A percentile compares a stretch with the other conserved stretches of the same genome.
Conservation (phyloP, 2,113 vertebrate species). For the Chionis minor region DNA sequence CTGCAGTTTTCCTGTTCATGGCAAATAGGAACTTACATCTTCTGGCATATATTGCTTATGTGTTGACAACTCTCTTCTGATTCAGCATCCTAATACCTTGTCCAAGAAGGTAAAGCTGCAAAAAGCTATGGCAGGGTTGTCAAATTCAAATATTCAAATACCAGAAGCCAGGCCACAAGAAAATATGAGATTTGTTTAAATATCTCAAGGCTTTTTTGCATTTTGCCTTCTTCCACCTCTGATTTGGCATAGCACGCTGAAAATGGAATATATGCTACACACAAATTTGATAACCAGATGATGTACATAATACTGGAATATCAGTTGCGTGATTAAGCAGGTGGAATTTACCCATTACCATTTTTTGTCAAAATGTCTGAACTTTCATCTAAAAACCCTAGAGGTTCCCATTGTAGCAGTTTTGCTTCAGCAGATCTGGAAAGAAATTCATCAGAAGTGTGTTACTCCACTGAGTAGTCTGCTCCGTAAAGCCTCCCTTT, state of each 20-base stretch:
- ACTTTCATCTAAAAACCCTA: background rate
- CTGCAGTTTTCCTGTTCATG: background rate
- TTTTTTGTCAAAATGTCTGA: background rate
- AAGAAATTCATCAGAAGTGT: background rate
- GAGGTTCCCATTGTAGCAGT: background rate
- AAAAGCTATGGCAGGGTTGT: background rate
- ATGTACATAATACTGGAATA: background rate
- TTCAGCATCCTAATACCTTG: background rate
- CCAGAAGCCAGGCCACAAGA: background rate
- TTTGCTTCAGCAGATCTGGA: background rate
- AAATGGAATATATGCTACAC: background rate
- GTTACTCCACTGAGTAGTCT: background rate
- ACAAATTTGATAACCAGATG: background rate
- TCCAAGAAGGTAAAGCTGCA: background rate
- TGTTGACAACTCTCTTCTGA: background rate
- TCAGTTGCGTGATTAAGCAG: background rate
- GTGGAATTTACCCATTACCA: background rate
- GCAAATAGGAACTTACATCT: background rate
- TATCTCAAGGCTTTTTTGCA: background rate
- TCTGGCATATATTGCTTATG: background rate
- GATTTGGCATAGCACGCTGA: background rate
- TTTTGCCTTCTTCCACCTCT: background rate
- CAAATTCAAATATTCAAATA: background rate
- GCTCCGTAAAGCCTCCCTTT: background rate
- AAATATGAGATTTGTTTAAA: background rate